Base-by-base conservation (phyloP, 2,888 invertebrate species). In the Gastrophysa polygoni region DNA sequence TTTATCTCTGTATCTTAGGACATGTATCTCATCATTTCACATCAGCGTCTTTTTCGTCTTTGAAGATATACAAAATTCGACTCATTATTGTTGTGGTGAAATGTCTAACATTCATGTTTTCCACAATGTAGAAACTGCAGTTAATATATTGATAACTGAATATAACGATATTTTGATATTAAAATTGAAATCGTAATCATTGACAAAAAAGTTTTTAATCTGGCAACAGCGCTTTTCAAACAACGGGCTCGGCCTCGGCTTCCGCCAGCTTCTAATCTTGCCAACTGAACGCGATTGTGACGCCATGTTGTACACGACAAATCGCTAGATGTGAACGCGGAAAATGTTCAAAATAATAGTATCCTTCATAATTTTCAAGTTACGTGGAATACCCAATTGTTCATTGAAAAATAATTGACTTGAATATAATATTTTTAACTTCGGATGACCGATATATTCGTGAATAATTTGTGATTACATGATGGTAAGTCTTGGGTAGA, bases 401-500 rank as follows among this genome's bases (percentile, higher is more conserved):
- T 77, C 78, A 78, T 82, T 77, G 78, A 79, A 77, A 75, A 78
- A 75, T 77, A 77, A 78, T 78, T 74, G 79, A 80, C 70, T 79
- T 79, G 78, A 68, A 78, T 76, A 80, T 82, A 77, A 76, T 78
- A 78, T 81, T 83, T 80, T 82, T 80, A 79, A 71, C 69, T 73
- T 75, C 82, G 84, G 88, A 88, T 88, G 88, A 82, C 82, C 79
- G 76, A 77, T 75, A 80, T 81, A 81, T 82, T 82, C 82, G 79
- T 79, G 81, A 83, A 85, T 86, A 87, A 83, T 85, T 87, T 84
- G 85, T 85, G 87, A 88, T 88, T 86, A 85, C 86, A 84, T 82
- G 85, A 87, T 87, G 88, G 87, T 87, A 83, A 85, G 85, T 85
- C 81, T 77, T 80, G 77, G 76, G 78, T 78, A 76, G 74, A 75